Evolutionary conservation across 1,140 invertebrate species (phyloP), one percentile per base, ranked within the genome.

Genomic region (Drosophila sucinea): DNA sequence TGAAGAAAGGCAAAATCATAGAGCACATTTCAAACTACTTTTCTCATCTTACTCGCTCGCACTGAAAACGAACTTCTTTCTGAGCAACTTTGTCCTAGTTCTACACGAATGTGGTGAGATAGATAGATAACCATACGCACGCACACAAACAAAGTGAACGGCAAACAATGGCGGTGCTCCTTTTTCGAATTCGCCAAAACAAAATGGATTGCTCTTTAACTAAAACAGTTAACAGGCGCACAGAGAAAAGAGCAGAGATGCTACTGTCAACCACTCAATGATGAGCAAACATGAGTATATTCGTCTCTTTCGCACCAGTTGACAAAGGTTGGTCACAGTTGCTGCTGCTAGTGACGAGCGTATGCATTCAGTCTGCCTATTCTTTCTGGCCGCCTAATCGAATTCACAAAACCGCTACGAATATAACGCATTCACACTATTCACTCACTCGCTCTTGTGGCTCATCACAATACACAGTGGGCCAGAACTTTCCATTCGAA

Each of bases 151-250:
- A 58, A 51, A 47, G 30, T 30, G 30, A 57, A 35, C 38, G 38
- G 44, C 47, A 73, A 79, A 72, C 54, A 76, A 67, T 51, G 81
- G 67, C 71, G 71, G 70, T 87, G 84, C 84, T 89, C 84, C 84
- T 89, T 83, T 90, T 58, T 58, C 56, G 56, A 58, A 35, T 32
- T 58, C 56, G 79, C 71, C 79, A 90, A 91, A 91, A 91, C 89
- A 91, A 91, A 91, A 91, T 91, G 89, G 89, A 91, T 90, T 91
- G 89, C 84, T 91, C 90, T 85, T 82, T 91, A 91, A 91, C 90
- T 91, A 91, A 91, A 91, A 91, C 90, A 91, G 89, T 91, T 91
- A 91, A 63, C 79, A 91, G 89, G 89, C 69, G 62, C 41, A 17
- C 90, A 91, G 80, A 51, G 44, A 44, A 10, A 3, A 11, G n/a